Evolutionary conservation across 2,113 vertebrate species (phyloP).

Genomic region (Grus americana): DNA sequence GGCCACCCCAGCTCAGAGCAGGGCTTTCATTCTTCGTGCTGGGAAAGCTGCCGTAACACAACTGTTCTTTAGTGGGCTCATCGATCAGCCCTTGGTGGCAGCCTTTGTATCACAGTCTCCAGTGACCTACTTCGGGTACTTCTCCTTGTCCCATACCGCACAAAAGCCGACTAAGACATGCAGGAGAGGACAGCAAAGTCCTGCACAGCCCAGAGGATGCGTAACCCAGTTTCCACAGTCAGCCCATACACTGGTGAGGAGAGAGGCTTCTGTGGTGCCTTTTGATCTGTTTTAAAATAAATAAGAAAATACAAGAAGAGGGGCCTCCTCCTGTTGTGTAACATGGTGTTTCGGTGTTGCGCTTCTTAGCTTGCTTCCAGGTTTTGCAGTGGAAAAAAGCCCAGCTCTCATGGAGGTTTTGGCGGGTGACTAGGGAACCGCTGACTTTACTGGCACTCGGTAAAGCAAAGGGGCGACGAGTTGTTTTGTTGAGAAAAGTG

Average conservation of each 20-base stretch:
- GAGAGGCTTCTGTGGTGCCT: neutral
- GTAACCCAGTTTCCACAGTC: neutral
- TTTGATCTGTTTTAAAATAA: neutral
- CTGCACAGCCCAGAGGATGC: neutral
- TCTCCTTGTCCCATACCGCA: neutral
- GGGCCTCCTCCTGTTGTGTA: neutral
- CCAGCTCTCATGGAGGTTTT: neutral
- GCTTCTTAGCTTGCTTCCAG: neutral
- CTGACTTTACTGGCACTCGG: neutral
- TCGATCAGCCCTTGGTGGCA: neutral
- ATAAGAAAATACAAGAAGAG: neutral
- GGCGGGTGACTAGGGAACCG: neutral
- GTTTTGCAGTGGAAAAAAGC: neutral
- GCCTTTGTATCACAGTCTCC: neutral
- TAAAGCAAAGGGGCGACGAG: neutral
- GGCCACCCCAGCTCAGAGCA: neutral
- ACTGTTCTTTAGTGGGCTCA: neutral
- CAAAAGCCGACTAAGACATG: neutral
- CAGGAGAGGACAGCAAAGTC: neutral
- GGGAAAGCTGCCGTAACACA: rapidly evolving
- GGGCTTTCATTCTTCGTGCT: neutral
- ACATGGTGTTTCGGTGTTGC: rapidly evolving
- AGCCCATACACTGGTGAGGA: neutral
- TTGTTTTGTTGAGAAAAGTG: neutral
- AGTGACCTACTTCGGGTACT: neutral